Conservation (phyloP, 2,888 invertebrate genomes). For the Cephus sareptanus region DNA sequence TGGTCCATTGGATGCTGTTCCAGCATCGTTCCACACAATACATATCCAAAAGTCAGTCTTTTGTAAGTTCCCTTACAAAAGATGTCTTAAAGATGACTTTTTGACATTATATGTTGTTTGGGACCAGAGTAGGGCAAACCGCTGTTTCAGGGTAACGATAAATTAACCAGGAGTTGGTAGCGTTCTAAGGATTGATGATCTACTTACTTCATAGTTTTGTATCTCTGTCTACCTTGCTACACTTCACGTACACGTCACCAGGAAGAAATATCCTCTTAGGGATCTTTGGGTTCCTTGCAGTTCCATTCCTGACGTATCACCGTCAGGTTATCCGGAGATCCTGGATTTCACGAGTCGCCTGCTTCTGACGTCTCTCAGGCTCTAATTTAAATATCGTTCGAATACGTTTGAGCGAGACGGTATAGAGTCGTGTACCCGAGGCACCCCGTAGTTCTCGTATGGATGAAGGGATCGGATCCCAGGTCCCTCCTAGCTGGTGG, state of each 20-base stretch:
- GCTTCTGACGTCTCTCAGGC: conserved; percentile 25
- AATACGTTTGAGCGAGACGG: conserved; percentile 16
- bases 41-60: no score
- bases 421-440: background rate
- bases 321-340: background rate
- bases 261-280: background rate
- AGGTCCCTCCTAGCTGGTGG: background rate
- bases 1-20: background rate
- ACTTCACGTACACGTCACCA: background rate
- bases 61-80: no score
- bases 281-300: background rate
- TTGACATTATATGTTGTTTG: no score
- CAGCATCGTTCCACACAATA: background rate
- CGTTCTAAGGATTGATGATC: conserved; percentile 7
- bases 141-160: conserved; percentile 28
- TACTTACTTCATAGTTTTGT: background rate
- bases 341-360: conserved; percentile 6
- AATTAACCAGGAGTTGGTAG: conserved; percentile 47
- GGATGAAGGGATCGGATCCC: conserved; percentile 12
- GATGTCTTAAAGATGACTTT: no score
- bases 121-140: background rate
- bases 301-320: background rate
- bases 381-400: conserved; percentile 33
- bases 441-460: background rate
- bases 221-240: background rate